Evolutionary conservation across 2,113 vertebrate species (phyloP).

Genomic region (Apus apus): DNA sequence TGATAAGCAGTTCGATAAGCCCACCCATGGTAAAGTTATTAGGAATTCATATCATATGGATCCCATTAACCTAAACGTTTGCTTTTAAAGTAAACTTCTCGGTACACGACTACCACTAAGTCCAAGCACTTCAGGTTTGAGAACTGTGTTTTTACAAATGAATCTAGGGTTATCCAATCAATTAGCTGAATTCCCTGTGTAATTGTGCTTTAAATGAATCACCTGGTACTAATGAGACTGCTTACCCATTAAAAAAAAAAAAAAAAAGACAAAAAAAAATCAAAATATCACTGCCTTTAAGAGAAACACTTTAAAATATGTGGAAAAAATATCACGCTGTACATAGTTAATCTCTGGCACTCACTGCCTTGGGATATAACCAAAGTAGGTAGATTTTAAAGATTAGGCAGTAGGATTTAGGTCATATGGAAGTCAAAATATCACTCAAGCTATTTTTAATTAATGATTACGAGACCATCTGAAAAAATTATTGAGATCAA

Average conservation of each 20-base stretch:
- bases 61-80: constrained; percentile 74
- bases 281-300: background rate
- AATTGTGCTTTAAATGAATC: constrained; percentile 67
- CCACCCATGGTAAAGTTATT: constrained; percentile 74
- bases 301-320: background rate
- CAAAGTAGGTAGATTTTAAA: constrained; percentile 17
- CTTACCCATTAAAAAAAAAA: background rate
- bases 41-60: constrained; percentile 74
- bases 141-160: constrained; percentile 71
- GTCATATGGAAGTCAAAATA: background rate
- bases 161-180: constrained; percentile 66
- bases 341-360: background rate
- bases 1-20: constrained; percentile 71
- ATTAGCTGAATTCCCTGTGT: constrained; percentile 59
- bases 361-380: background rate
- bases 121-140: constrained; percentile 50
- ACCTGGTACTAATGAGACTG: constrained; percentile 58
- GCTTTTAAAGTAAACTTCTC: constrained; percentile 63
- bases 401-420: background rate
- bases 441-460: background rate
- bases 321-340: background rate
- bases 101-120: constrained; percentile 56
- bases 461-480: background rate
- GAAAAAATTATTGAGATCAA: background rate
- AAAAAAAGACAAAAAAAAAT: background rate